A percentile compares a stretch with the other conserved stretches of the same genome.
Conservation (phyloP, 2,888 invertebrate genomes). For the Tanytarsus gracilentus region DNA sequence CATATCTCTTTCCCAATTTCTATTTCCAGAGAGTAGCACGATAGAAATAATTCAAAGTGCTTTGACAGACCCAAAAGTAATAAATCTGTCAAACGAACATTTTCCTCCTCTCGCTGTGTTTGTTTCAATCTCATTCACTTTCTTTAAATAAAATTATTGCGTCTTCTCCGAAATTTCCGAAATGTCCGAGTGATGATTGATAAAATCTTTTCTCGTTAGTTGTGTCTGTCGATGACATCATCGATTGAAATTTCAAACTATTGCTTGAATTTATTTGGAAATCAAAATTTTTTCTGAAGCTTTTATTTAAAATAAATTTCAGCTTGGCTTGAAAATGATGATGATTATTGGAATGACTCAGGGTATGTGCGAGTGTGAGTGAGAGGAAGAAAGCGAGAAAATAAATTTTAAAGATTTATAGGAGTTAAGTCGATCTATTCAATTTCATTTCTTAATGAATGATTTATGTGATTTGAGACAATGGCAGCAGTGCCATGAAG, state of each 20-base stretch:
- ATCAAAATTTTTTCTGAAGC: neutral
- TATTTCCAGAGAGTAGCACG: neutral
- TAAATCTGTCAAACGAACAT: slow-evolving; percentile 22
- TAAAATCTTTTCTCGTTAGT: no score
- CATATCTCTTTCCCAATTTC: no score
- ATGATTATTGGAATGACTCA: neutral
- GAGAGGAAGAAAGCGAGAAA: neutral
- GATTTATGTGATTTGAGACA: slow-evolving; percentile 39
- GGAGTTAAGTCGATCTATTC: slow-evolving; percentile 45
- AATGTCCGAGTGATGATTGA: no score
- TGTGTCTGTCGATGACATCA: no score
- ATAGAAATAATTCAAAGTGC: slow-evolving; percentile 9
- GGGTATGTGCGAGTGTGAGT: neutral
- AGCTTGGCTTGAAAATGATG: no score
- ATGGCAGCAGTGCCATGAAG: slow-evolving; percentile 1
- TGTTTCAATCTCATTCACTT: no score
- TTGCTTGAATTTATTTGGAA: no score
- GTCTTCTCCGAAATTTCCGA: neutral
- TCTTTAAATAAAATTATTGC: no score
- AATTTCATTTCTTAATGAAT: slow-evolving; percentile 45
- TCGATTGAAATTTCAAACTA: no score
- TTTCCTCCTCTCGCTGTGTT: neutral
- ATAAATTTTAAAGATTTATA: slow-evolving; percentile 41
- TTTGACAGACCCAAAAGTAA: slow-evolving; percentile 5
- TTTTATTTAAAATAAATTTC: neutral